Conservation (phyloP, 2,113 vertebrate species). For the Rallus limicola region DNA sequence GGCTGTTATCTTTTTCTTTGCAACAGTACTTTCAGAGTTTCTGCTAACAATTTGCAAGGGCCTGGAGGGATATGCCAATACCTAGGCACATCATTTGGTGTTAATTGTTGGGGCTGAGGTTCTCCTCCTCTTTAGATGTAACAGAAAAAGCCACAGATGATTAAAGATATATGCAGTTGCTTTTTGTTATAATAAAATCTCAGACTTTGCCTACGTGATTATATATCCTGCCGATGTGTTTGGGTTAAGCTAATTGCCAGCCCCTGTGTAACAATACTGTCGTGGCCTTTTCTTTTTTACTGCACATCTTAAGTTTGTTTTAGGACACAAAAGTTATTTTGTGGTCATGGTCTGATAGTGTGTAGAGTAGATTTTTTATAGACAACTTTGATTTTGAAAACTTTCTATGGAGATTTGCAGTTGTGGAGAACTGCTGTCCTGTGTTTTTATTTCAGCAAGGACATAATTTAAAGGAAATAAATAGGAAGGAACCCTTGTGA, state of each 20-base stretch:
- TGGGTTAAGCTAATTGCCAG: neutral
- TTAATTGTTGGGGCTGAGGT: neutral
- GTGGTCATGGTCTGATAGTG: neutral
- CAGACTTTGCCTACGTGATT: neutral
- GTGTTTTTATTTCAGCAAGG: neutral
- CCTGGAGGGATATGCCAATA: neutral
- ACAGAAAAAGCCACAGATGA: neutral
- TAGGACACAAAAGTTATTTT: neutral
- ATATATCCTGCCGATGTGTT: neutral
- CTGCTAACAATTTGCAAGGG: neutral
- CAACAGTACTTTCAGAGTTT: neutral
- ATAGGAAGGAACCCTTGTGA: neutral
- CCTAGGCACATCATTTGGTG: neutral
- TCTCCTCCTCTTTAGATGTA: neutral
- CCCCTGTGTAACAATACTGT: accelerated
- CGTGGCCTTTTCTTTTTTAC: neutral
- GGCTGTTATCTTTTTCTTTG: neutral
- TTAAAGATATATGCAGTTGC: neutral
- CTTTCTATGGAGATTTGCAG: neutral
- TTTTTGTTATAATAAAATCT: neutral
- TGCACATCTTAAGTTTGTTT: neutral
- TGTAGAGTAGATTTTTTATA: neutral
- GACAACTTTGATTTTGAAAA: neutral
- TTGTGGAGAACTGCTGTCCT: neutral
- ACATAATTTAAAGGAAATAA: neutral